phyloP scores from a whole-genome alignment of 2,797 vertebrate genomes.

The Meda fulgida region DNA sequence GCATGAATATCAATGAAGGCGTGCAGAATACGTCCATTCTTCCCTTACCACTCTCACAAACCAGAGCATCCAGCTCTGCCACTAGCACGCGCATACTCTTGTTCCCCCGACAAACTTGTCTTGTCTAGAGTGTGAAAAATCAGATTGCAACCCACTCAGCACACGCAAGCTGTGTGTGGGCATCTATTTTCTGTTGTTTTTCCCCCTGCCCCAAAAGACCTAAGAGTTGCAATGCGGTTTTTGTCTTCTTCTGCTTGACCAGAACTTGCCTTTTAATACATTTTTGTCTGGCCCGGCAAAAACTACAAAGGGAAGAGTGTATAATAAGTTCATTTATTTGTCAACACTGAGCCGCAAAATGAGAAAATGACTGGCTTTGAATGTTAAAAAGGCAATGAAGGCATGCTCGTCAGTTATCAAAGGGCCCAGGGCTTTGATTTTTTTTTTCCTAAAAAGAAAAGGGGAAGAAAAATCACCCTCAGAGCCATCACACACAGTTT shows the following conservation, averaged over 20 bases:
- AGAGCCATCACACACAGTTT: slow-evolving; percentile 81
- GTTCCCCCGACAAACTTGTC: slow-evolving; percentile 76
- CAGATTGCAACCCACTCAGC: slow-evolving; percentile 72
- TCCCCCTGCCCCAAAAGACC: slow-evolving; percentile 63
- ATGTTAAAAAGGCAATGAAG: slow-evolving; percentile 78
- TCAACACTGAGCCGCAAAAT: slow-evolving; percentile 79
- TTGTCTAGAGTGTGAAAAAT: slow-evolving; percentile 76
- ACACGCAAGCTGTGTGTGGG: slow-evolving; percentile 56
- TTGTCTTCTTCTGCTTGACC: slow-evolving; percentile 73
- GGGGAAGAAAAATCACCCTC: slow-evolving; percentile 76
- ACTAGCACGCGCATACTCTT: slow-evolving; percentile 72
- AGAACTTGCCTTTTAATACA: slow-evolving; percentile 74
- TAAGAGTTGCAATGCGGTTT: slow-evolving; percentile 74
- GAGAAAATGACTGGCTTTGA: slow-evolving; percentile 76
- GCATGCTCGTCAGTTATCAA: slow-evolving; percentile 75
- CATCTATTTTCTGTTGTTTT: slow-evolving; percentile 38
- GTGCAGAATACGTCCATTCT: slow-evolving; percentile 74
- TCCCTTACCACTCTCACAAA: slow-evolving; percentile 69
- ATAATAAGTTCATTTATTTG: slow-evolving; percentile 84
- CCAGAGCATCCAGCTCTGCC: slow-evolving; percentile 69
- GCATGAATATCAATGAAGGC: slow-evolving; percentile 80
- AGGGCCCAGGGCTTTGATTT: slow-evolving; percentile 77
- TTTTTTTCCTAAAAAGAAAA: slow-evolving; percentile 55
- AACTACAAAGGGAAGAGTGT: slow-evolving; percentile 75
- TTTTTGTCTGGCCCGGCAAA: slow-evolving; percentile 70